Evolutionary conservation across 2,113 vertebrate species (phyloP).

Genomic region (Paradoxurus hermaphroditus): DNA sequence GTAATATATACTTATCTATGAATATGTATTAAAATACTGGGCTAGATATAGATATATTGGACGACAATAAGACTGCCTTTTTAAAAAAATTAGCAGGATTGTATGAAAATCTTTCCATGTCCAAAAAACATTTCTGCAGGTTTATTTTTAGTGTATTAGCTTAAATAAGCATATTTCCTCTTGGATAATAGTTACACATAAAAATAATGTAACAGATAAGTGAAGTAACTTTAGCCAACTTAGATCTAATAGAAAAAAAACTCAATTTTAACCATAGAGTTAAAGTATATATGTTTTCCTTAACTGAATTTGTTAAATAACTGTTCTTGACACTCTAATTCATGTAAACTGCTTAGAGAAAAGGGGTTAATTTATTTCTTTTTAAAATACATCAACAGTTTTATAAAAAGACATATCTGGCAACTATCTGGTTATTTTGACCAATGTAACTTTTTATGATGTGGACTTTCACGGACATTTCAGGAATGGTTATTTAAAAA

Average conservation of each 20-base stretch:
- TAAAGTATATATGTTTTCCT: neutral
- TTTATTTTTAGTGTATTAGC: neutral
- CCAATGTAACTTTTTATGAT: neutral
- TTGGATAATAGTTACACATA: neutral
- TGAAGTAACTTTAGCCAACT: neutral
- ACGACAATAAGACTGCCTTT: neutral
- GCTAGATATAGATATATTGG: neutral
- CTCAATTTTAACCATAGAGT: neutral
- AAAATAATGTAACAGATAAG: slow-evolving; percentile 10
- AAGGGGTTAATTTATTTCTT: neutral
- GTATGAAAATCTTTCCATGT: neutral
- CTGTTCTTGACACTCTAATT: neutral
- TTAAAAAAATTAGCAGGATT: neutral
- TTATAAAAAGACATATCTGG: neutral
- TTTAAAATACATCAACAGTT: neutral
- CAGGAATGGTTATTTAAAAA: slow-evolving; percentile 37
- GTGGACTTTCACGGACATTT: slow-evolving; percentile 32
- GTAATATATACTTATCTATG: neutral
- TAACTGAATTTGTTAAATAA: neutral
- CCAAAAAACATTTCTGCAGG: neutral
- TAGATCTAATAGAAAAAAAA: neutral
- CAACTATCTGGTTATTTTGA: slow-evolving; percentile 6
- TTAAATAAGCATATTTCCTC: neutral
- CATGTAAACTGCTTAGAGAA: neutral
- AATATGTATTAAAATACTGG: neutral